phyloP scores from a whole-genome alignment of 2,888 invertebrate genomes.

The Lapara coniferarum region DNA sequence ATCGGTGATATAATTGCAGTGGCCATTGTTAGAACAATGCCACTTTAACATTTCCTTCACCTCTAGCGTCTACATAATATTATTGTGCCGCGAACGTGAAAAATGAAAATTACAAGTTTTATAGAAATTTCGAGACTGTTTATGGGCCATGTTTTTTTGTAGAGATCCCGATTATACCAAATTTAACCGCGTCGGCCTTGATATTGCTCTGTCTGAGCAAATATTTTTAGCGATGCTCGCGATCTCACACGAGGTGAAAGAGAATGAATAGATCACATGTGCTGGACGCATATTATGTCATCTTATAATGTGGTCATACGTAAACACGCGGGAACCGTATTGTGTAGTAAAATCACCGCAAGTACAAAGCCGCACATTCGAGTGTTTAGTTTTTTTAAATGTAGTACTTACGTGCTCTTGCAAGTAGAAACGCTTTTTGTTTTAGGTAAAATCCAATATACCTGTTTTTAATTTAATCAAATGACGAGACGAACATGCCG shows the following conservation, averaged over 20 bases:
- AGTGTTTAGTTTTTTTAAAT: background rate
- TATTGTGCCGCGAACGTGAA: background rate
- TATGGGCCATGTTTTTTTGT: conserved; percentile 29
- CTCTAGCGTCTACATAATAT: too few relatives aligned
- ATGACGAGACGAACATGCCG: too few relatives aligned
- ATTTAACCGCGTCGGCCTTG: conserved; percentile 65
- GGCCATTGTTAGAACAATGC: too few relatives aligned
- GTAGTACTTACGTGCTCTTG: too few relatives aligned
- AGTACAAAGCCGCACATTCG: background rate
- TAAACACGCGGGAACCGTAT: conserved; percentile 52
- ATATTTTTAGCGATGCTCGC: conserved; percentile 74
- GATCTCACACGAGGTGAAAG: conserved; percentile 63
- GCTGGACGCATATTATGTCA: conserved; percentile 60
- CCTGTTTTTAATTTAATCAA: too few relatives aligned
- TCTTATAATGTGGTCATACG: conserved; percentile 48
- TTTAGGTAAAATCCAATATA: background rate
- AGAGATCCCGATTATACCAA: conserved; percentile 43
- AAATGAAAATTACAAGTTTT: background rate
- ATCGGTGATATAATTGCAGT: too few relatives aligned
- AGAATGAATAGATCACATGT: conserved; percentile 63
- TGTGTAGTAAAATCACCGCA: conserved; percentile 1
- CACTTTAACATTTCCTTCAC: too few relatives aligned
- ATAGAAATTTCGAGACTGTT: conserved; percentile 20
- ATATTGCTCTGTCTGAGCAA: conserved; percentile 68
- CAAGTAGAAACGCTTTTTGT: too few relatives aligned